phyloP scores from a whole-genome alignment of 2,888 invertebrate species.

The Incurvaria masculella region DNA sequence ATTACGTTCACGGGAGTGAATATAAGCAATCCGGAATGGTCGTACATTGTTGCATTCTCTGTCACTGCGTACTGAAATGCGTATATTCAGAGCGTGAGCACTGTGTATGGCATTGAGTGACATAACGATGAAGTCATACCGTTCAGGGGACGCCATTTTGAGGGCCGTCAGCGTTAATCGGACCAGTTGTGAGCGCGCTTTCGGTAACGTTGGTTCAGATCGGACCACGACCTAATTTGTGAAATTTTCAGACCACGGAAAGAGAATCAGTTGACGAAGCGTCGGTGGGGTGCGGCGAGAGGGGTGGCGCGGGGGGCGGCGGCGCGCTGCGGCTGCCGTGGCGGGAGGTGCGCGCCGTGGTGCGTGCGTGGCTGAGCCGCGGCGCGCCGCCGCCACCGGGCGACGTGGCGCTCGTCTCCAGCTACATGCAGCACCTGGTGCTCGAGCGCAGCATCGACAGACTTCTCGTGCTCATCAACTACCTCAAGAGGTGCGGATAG shows the following conservation, averaged over 20 bases:
- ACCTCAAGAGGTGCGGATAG: slow-evolving; percentile 20
- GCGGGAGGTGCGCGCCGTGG: slow-evolving; percentile 26
- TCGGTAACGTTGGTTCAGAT: no score
- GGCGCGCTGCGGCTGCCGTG: slow-evolving; percentile 2
- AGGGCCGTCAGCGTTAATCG: no score
- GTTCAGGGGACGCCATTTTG: no score
- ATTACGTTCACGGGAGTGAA: no score
- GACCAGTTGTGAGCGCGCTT: no score
- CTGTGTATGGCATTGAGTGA: no score
- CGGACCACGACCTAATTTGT: no score
- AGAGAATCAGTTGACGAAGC: neutral
- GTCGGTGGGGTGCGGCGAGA: neutral
- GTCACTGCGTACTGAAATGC: no score
- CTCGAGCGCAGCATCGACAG: slow-evolving; percentile 10
- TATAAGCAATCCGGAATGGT: no score
- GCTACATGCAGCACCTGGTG: slow-evolving; percentile 26
- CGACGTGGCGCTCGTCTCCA: slow-evolving; percentile 53
- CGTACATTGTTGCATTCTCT: no score
- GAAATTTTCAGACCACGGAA: neutral
- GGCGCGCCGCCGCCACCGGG: slow-evolving; percentile 40
- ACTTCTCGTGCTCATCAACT: slow-evolving; percentile 34
- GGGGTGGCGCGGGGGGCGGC: neutral
- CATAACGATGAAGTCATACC: no score
- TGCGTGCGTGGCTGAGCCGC: slow-evolving; percentile 54
- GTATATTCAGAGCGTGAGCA: no score